Percentiles rank a stretch among this genome's conserved stretches.
Evolutionary conservation across 23 tunicate species (phyloP).

Genomic region (Phallusia fumigata): DNA sequence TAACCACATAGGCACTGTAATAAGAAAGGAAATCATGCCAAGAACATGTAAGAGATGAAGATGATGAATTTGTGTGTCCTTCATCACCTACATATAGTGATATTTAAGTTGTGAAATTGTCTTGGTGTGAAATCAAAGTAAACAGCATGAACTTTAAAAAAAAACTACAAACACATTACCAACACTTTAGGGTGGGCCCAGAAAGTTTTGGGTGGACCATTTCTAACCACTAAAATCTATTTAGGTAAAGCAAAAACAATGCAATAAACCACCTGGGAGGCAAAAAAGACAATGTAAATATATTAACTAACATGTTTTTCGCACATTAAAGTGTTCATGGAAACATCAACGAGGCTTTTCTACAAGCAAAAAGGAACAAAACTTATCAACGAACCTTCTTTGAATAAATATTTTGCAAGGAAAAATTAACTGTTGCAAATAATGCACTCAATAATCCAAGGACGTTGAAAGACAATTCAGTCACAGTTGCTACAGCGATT

Average conservation of each 20-base stretch:
- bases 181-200: too few relatives aligned
- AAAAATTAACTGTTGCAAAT: slow-evolving; percentile 83
- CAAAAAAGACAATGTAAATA: too few relatives aligned
- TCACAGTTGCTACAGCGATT: slow-evolving; percentile 82
- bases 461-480: slow-evolving; percentile 80
- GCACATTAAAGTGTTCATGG: too few relatives aligned
- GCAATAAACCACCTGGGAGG: not conserved
- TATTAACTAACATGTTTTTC: too few relatives aligned
- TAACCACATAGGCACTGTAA: slow-evolving; percentile 81
- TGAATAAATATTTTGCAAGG: slow-evolving; percentile 85
- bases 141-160: not conserved
- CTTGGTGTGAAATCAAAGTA: not conserved
- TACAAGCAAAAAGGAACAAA: too few relatives aligned
- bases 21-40: slow-evolving; percentile 49
- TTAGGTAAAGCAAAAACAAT: too few relatives aligned
- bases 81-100: slow-evolving; percentile 65
- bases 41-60: slow-evolving; percentile 63
- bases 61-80: slow-evolving; percentile 80
- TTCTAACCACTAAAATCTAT: too few relatives aligned
- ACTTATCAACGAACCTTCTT: slow-evolving; percentile 27
- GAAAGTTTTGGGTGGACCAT: too few relatives aligned
- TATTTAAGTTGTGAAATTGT: not conserved
- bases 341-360: too few relatives aligned
- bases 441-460: slow-evolving; percentile 76
- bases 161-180: too few relatives aligned